Evolutionary conservation across 2,113 vertebrate genomes (phyloP), one percentile per base, ranked within the genome.

Genomic region (Ellobius talpinus): DNA sequence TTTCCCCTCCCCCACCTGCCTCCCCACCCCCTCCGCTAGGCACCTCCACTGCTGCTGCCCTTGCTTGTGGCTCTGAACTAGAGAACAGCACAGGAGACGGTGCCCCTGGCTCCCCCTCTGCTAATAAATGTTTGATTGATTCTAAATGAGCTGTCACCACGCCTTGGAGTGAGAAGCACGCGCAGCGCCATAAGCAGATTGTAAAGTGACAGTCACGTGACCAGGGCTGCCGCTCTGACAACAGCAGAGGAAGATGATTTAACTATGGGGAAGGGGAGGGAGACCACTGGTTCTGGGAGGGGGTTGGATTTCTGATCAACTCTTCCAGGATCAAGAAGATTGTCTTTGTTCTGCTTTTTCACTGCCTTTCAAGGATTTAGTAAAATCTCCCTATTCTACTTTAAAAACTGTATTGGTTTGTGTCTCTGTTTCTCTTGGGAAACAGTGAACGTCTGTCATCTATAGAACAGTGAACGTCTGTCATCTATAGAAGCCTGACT

Each of bases 71-170:
- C 50, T 52, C 10, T 45, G 42, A 94, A 77, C 19, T 39, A 50
- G 58, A 65, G 73, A 89, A 89, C 82, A 74, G 91, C 78, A 94
- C 17, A 87, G 92, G 66, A 95, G 78, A 61, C 5, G 45, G 12
- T 39, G 52, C 66, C 39, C 82, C 39, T 55, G 58, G 1, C 87
- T 90, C 55, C 70, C 70, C 96, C 79, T 72, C 84, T 92, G 52
- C 89, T 94, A 96, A 96, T 96, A 96, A 97, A 96, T 91, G 84
- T 97, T 97, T 97, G 89, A 97, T 97, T 95, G 96, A 95, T 97
- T 98, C 61, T 97, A 97, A 98, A 96, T 70, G 97, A 97, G 91
- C 91, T 98, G 94, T 98, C 97, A 96, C 94, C 78, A 66, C 33
- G 82, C 88, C 96, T 96, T 93, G 86, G 85, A 95, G 45, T 74